These are phyloP conservation scores for Lithobates pipiens DNA, from an alignment of 2,797 vertebrate genomes.

Conservation along the genomic window DNA sequence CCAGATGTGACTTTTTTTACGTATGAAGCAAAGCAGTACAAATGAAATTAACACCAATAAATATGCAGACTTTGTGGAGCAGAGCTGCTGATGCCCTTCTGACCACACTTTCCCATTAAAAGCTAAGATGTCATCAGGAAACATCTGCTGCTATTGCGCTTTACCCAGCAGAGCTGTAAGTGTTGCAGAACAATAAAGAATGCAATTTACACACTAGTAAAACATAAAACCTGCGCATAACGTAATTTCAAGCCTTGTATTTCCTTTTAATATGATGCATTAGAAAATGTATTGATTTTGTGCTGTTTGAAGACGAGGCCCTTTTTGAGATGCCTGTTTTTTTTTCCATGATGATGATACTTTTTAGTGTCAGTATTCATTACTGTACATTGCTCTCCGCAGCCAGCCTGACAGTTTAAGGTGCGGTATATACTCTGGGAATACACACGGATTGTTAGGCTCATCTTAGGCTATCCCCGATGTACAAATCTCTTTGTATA, in stretches of 20 bases:
- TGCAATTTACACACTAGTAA: conserved; percentile 58
- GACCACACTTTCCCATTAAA: conserved; percentile 26
- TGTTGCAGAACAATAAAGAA: conserved; percentile 48
- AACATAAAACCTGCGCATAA: conserved; percentile 49
- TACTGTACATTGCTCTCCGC: background rate
- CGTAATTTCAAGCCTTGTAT: conserved; percentile 41
- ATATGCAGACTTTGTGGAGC: conserved; percentile 19
- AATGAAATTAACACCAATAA: conserved; percentile 31
- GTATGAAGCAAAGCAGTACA: background rate
- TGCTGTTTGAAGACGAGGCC: conserved; percentile 12
- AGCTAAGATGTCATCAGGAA: conserved; percentile 56
- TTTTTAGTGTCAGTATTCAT: conserved; percentile 14
- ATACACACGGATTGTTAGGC: conserved; percentile 4
- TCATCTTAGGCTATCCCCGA: background rate
- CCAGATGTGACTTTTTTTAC: background rate
- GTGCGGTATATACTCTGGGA: background rate
- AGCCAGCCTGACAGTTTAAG: conserved; percentile 30
- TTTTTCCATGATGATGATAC: conserved; percentile 30
- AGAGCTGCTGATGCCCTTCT: conserved; percentile 19
- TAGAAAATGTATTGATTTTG: conserved; percentile 46
- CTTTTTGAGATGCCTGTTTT: conserved; percentile 32
- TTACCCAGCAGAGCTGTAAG: conserved; percentile 49
- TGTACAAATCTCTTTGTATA: conserved; percentile 3
- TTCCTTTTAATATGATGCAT: conserved; percentile 50
- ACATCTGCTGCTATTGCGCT: conserved; percentile 54